phyloP scores from a whole-genome alignment of 2,888 invertebrate species.

The Thelaira solivaga region DNA sequence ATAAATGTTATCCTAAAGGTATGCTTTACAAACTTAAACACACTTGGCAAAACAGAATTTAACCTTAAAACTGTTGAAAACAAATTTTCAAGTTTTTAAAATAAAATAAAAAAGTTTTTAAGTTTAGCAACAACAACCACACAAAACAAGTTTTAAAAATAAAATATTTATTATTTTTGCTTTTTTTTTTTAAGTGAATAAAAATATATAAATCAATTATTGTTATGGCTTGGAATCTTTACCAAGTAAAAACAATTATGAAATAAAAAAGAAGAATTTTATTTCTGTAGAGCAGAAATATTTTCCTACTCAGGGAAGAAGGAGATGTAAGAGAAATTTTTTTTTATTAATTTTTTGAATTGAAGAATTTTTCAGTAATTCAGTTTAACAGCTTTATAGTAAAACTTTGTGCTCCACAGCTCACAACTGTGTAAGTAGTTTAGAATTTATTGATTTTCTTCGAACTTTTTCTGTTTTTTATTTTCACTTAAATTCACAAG shows the following conservation, averaged over 20 bases:
- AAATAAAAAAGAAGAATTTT: not conserved
- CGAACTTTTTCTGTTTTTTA: not conserved
- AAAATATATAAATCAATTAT: not conserved
- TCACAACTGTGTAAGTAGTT: constrained; percentile 5
- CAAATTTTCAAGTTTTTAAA: not conserved
- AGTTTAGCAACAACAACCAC: not conserved
- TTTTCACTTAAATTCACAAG: not conserved
- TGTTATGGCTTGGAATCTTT: not conserved
- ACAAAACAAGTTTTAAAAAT: not conserved
- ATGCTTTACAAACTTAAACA: constrained; percentile 41
- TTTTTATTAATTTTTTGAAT: too few relatives aligned
- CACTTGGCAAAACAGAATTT: not conserved
- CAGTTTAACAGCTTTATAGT: constrained; percentile 37
- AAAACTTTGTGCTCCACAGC: constrained; percentile 26
- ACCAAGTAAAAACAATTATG: constrained; percentile 20
- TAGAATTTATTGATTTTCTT: constrained; percentile 45
- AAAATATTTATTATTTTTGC: too few relatives aligned
- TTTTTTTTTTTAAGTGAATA: not conserved
- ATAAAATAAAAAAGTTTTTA: not conserved
- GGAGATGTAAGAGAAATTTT: not conserved
- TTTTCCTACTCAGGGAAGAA: too few relatives aligned
- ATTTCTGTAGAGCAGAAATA: not conserved
- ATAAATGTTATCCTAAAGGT: constrained; percentile 18
- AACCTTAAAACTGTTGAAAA: constrained; percentile 21
- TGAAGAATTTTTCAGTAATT: constrained; percentile 44